phyloP scores from a whole-genome alignment of 2,888 invertebrate species.

The Drosophila anceps region DNA sequence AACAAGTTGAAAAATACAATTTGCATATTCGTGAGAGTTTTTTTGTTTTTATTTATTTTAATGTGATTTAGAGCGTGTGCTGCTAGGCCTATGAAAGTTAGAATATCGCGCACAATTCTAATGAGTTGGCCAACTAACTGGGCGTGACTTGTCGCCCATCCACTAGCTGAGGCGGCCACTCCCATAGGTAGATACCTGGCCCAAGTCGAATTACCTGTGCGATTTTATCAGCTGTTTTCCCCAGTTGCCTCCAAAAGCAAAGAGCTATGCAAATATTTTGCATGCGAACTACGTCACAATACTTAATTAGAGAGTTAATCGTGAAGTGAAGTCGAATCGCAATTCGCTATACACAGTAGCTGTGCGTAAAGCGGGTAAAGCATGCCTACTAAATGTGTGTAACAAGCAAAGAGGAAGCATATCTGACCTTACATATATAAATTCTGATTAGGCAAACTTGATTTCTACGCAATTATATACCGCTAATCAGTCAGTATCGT shows the following conservation, averaged over 20 bases:
- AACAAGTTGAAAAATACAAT: conserved; percentile 18
- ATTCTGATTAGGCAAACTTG: too few species aligned
- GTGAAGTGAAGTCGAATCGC: conserved; percentile 3
- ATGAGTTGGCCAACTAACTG: conserved; percentile 29
- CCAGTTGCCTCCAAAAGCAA: not conserved
- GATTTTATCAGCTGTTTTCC: conserved; percentile 22
- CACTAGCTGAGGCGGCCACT: not conserved
- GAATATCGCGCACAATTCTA: conserved; percentile 14
- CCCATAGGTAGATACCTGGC: not conserved
- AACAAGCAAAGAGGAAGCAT: not conserved
- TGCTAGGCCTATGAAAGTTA: not conserved
- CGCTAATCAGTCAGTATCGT: not conserved
- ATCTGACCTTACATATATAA: not conserved
- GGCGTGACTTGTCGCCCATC: conserved; percentile 2
- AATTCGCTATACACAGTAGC: not conserved
- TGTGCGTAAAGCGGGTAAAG: not conserved
- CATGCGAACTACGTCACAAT: conserved; percentile 27
- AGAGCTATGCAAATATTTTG: conserved; percentile 43
- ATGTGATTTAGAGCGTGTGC: conserved; percentile 12
- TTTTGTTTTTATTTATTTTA: not conserved
- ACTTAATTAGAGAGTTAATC: conserved; percentile 36
- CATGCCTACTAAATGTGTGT: too few species aligned
- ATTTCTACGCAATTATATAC: not conserved
- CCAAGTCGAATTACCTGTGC: conserved; percentile 20
- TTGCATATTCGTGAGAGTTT: conserved; percentile 32